Evolutionary conservation across 2,113 vertebrate species (phyloP).

Genomic region (Prochilodus magdalenae): DNA sequence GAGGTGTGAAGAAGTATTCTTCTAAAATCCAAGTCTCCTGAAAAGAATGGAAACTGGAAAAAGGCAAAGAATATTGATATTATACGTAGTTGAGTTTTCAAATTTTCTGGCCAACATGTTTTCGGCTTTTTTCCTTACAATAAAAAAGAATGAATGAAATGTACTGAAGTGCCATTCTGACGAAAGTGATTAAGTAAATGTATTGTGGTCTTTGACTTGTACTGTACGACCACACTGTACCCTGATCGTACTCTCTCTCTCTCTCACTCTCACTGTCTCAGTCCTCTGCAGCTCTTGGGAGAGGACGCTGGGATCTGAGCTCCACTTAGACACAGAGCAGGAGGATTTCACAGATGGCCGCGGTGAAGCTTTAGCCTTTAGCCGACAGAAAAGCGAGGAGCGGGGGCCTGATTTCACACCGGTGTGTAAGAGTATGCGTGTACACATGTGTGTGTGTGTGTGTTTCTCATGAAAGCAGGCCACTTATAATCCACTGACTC

Average conservation of each 20-base stretch:
- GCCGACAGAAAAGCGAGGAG: slow-evolving; percentile 36
- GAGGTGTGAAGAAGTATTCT: too few species aligned
- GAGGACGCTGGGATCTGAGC: slow-evolving; percentile 78
- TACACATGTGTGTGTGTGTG: slow-evolving; percentile 61
- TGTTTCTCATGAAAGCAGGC: slow-evolving; percentile 75
- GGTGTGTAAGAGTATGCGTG: slow-evolving; percentile 63
- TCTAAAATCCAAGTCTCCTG: too few species aligned
- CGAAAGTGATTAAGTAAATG: too few species aligned
- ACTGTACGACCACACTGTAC: too few species aligned
- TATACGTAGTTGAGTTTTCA: too few species aligned
- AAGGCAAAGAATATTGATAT: too few species aligned
- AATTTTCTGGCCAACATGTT: too few species aligned
- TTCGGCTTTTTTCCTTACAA: too few species aligned
- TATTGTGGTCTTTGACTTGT: too few species aligned
- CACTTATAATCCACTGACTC: slow-evolving; percentile 80
- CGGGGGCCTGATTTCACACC: slow-evolving; percentile 78
- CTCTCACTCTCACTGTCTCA: neutral
- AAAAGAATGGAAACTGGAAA: too few species aligned
- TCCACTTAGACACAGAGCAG: slow-evolving; percentile 82
- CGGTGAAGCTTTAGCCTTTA: slow-evolving; percentile 72
- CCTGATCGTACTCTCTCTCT: neutral
- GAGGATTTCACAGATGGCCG: slow-evolving; percentile 84
- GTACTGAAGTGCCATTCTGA: too few species aligned
- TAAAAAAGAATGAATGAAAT: too few species aligned
- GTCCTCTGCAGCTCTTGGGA: slow-evolving; percentile 29